Percentiles rank a stretch among this genome's conserved stretches.
Conservation (phyloP, 92 coral and sea anemone species). For the Porites divaricata region DNA sequence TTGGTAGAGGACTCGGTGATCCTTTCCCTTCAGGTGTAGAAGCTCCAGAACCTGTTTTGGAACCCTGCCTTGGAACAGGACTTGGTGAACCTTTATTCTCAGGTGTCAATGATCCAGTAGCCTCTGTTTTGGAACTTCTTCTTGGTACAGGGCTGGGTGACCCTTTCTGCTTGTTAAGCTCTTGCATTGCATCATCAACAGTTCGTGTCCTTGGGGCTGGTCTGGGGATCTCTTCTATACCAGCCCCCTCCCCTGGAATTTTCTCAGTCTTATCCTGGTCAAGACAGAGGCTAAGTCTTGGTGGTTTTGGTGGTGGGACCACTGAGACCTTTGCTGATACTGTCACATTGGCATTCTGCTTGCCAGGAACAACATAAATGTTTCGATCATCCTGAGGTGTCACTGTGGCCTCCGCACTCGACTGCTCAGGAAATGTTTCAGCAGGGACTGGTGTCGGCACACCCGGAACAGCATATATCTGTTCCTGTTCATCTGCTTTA, state of each 20-base stretch:
- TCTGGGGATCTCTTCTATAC: constrained; percentile 14
- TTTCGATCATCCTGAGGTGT: background rate
- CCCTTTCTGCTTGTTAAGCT: background rate
- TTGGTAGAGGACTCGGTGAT: constrained; percentile 9
- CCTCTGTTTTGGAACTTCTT: constrained; percentile 17
- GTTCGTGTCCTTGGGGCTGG: constrained; percentile 32
- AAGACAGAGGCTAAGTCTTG: constrained; percentile 41
- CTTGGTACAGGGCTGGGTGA: constrained; percentile 45
- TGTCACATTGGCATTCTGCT: background rate
- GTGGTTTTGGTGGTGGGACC: constrained; percentile 69
- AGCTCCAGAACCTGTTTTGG: background rate
- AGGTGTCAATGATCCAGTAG: background rate
- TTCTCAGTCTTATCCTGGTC: constrained; percentile 13
- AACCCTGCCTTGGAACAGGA: constrained; percentile 10
- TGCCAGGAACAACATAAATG: constrained; percentile 13
- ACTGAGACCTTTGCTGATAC: constrained; percentile 2
- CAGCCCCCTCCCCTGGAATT: background rate
- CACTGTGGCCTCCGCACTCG: background rate
- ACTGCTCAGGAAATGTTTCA: constrained; percentile 6
- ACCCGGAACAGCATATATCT: constrained; percentile 57
- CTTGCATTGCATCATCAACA: background rate
- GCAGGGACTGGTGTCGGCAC: constrained; percentile 31
- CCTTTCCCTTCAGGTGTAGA: background rate
- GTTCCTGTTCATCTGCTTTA: constrained; percentile 12
- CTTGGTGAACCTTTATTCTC: background rate